Evolutionary conservation across 92 coral and sea anemone genomes (phyloP).

Genomic region (Pocillopora grandis): DNA sequence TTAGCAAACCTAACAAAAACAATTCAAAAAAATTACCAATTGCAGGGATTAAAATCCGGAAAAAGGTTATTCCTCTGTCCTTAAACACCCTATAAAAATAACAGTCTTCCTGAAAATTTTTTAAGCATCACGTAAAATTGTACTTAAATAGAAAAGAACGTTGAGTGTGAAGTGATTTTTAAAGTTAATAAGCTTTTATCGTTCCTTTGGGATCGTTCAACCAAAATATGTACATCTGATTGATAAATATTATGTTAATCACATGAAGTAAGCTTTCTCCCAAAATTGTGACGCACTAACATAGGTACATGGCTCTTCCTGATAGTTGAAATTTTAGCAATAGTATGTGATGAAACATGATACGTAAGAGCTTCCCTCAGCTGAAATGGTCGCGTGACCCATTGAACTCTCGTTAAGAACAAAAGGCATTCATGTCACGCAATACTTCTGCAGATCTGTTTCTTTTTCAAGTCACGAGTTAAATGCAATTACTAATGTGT

Average conservation of each 20-base stretch:
- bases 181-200: too few relatives aligned
- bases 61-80: too few relatives aligned
- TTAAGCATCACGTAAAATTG: too few relatives aligned
- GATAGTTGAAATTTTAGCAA: background rate
- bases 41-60: too few relatives aligned
- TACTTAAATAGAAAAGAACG: too few relatives aligned
- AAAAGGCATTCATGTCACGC: conserved; percentile 15
- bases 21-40: too few relatives aligned
- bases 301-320: conserved; percentile 2
- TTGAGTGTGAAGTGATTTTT: too few relatives aligned
- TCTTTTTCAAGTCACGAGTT: background rate
- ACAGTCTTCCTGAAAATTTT: too few relatives aligned
- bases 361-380: background rate
- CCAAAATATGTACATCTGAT: background rate
- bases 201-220: too few relatives aligned
- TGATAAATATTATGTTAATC: background rate
- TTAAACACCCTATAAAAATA: too few relatives aligned
- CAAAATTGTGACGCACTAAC: background rate
- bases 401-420: too few relatives aligned
- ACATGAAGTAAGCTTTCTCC: background rate
- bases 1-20: background rate
- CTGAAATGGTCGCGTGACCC: background rate
- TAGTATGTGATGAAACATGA: background rate
- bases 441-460: conserved; percentile 5
- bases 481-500: background rate